A percentile compares a stretch with the other conserved stretches of the same genome.
Conservation (phyloP, 2,113 vertebrate species). For the Clupea harengus region DNA sequence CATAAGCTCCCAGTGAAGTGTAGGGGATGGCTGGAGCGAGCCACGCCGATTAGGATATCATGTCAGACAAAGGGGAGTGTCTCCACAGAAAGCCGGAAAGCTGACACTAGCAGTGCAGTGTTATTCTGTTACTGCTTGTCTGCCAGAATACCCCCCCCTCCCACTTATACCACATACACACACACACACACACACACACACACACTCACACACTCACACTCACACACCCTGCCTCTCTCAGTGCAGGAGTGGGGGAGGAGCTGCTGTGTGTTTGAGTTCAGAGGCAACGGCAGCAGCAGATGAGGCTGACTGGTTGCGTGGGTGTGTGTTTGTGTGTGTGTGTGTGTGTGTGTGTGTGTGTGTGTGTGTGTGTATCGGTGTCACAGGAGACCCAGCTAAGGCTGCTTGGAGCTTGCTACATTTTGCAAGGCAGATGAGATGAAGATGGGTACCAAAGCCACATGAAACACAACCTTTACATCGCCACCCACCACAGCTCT, state of each 20-base stretch:
- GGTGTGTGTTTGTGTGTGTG: background rate
- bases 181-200: background rate
- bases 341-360: background rate
- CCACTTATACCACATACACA: background rate
- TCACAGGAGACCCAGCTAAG: background rate
- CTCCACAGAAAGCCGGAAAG: background rate
- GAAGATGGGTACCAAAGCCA: constrained; percentile 9
- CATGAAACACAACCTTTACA: constrained; percentile 5
- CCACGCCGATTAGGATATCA: background rate
- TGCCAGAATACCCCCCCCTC: constrained; percentile 22
- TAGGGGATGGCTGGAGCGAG: background rate
- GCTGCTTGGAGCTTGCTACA: background rate
- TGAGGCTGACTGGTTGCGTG: background rate
- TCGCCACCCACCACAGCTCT: background rate
- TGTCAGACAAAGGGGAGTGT: background rate
- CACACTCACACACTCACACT: background rate
- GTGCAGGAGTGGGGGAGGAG: constrained; percentile 2
- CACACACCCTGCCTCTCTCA: background rate
- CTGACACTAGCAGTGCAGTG: background rate
- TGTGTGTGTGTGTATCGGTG: background rate
- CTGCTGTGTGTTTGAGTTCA: background rate
- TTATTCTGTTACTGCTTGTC: constrained; percentile 31
- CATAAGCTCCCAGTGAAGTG: background rate
- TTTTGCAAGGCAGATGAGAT: constrained; percentile 13
- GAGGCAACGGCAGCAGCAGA: background rate